Conservation (phyloP, 2,113 vertebrate species). For the Lota lota region DNA sequence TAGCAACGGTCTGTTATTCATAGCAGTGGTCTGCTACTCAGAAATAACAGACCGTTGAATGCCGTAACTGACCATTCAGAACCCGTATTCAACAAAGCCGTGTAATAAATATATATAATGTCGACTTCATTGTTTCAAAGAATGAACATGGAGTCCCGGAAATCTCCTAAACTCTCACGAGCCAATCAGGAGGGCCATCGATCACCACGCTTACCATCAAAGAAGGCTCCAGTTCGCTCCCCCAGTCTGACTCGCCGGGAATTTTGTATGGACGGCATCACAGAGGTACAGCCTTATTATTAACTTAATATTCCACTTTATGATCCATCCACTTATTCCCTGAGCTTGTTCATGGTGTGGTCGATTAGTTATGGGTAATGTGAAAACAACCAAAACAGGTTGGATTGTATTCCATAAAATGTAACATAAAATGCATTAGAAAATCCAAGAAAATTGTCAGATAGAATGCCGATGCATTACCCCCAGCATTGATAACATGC, state of each 20-base stretch:
- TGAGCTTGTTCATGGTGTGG: too few relatives aligned
- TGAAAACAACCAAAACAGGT: too few relatives aligned
- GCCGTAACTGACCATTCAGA: neutral
- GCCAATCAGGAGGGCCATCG: slow-evolving; percentile 88
- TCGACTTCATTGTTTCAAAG: slow-evolving; percentile 57
- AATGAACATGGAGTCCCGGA: slow-evolving; percentile 93
- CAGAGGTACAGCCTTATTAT: slow-evolving; percentile 77
- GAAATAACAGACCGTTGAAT: neutral
- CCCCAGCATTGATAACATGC: too few relatives aligned
- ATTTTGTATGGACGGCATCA: slow-evolving; percentile 92
- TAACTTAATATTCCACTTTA: too few relatives aligned
- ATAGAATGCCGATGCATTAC: too few relatives aligned
- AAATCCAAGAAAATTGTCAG: too few relatives aligned
- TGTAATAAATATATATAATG: neutral
- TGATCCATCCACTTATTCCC: too few relatives aligned
- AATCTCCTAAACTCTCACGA: slow-evolving; percentile 92
- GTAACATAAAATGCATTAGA: too few relatives aligned
- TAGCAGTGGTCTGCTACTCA: too few relatives aligned
- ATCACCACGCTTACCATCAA: slow-evolving; percentile 88
- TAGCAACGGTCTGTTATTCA: too few relatives aligned
- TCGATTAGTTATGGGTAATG: too few relatives aligned
- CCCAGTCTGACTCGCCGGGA: slow-evolving; percentile 91
- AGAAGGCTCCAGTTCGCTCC: slow-evolving; percentile 88
- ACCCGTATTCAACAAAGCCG: neutral
- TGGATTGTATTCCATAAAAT: too few relatives aligned